phyloP scores from a whole-genome alignment of 2,888 invertebrate genomes.

The Protula sp. region DNA sequence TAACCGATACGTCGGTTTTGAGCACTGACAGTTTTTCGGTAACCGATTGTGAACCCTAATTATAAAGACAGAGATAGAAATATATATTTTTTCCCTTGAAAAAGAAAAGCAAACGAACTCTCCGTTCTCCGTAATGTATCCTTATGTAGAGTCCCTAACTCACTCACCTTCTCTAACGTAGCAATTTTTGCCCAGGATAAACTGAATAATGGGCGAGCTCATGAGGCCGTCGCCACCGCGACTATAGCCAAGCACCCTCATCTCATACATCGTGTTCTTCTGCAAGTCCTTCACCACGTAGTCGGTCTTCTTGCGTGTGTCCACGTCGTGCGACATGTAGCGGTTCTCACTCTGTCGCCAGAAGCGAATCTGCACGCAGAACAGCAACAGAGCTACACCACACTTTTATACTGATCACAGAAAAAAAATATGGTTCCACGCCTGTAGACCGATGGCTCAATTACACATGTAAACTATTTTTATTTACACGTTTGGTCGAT shows the following conservation, averaged over 20 bases:
- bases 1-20: too few relatives aligned
- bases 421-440: too few relatives aligned
- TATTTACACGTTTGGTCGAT: too few relatives aligned
- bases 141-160: background rate
- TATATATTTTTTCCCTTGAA: too few relatives aligned
- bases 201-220: conserved; percentile 70
- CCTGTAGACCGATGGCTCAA: too few relatives aligned
- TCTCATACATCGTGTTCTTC: conserved; percentile 78
- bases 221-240: conserved; percentile 93
- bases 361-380: conserved; percentile 73
- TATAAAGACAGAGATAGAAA: too few relatives aligned
- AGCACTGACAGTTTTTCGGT: too few relatives aligned
- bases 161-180: conserved; percentile 6
- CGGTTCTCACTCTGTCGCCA: conserved; percentile 95
- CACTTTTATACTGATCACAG: too few relatives aligned
- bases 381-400: too few relatives aligned
- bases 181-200: conserved; percentile 17
- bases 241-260: conserved; percentile 87
- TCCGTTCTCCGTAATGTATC: background rate
- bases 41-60: too few relatives aligned
- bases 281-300: conserved; percentile 64
- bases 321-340: conserved; percentile 82
- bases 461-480: too few relatives aligned
- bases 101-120: too few relatives aligned
- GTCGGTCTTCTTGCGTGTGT: conserved; percentile 64